Base-by-base conservation (phyloP, 1,140 invertebrate species). In the Brachystomella parvula region DNA sequence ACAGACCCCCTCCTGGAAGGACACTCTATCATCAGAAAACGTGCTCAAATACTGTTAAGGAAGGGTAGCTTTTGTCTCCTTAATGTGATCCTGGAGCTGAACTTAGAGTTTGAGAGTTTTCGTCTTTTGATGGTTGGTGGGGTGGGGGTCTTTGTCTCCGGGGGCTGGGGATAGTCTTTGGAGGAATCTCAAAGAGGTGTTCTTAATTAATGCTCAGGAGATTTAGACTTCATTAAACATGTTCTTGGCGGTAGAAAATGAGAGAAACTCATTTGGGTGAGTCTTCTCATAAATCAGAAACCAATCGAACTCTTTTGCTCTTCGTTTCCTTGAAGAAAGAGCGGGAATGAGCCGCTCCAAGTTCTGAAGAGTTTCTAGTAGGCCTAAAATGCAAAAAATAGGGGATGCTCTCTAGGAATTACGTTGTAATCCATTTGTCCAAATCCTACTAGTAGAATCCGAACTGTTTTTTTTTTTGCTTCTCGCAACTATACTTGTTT, bases 141-240 rank as follows among this genome's bases (percentile, higher is more conserved):
- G n/a, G n/a, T n/a, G n/a, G n/a, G n/a, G n/a, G n/a, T n/a, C n/a
- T n/a, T n/a, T n/a, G n/a, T n/a, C n/a, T n/a, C n/a, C n/a, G 39
- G 39, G 9, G n/a, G 39, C 39, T 44, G 39, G 39, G n/a, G n/a
- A n/a, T 12, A 44, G 39, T 24, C 49, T 53, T 53, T 53, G 49
- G n/a, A 53, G 12, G 21, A 53, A 53, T 53, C 24, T 24, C 21
- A 26, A 24, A 24, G 49, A 53, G 49, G 49, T 53, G 49, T 53
- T 53, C 49, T 53, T 53, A 53, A 53, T 53, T 53, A n/a, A 53
- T 53, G 49, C 49, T 24, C 3, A 24, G 49, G 49, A 53, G n/a
- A n/a, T n/a, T 53, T 53, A 53, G 49, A 53, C 49, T 53, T 53
- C 49, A 53, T 53, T 53, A 53, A 24, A 24, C n/a, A n/a, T n/a